These are phyloP conservation scores for Oligia strigilis DNA, from an alignment of 2,888 invertebrate genomes.

Conservation along the genomic window DNA sequence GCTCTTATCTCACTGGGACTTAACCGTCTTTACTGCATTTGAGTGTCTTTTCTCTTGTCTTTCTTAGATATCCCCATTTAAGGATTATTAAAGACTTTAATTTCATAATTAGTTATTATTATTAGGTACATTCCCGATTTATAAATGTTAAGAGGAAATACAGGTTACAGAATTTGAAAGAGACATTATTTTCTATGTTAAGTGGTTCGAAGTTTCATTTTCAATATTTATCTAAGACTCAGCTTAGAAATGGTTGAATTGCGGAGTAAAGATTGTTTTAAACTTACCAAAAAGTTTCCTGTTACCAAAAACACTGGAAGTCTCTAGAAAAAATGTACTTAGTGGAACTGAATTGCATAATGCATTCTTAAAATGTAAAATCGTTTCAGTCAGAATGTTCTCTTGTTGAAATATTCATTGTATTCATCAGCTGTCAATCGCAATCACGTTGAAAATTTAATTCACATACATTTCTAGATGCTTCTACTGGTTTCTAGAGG, in stretches of 20 bases:
- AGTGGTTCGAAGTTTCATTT: not conserved
- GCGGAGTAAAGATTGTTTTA: not conserved
- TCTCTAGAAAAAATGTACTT: conserved; percentile 14
- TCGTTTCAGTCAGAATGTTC: conserved; percentile 1
- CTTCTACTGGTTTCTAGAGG: conserved; percentile 9
- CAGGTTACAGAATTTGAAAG: not conserved
- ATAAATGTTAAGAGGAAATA: not conserved
- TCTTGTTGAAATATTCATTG: conserved; percentile 36
- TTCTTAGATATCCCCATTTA: conserved; percentile 5
- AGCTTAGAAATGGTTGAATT: not conserved
- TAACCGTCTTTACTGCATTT: conserved; percentile 15
- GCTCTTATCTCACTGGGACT: conserved; percentile 33
- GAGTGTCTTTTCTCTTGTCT: not conserved
- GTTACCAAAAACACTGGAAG: not conserved
- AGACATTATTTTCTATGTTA: not conserved
- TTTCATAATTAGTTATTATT: not conserved
- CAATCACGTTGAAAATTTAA: not conserved
- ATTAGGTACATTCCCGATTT: conserved; percentile 22
- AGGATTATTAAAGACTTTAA: not conserved
- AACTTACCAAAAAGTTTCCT: not conserved
- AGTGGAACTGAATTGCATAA: not conserved
- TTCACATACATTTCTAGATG: conserved; percentile 23
- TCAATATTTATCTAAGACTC: not conserved
- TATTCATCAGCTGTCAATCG: conserved; percentile 25
- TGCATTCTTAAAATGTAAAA: conserved; percentile 20